Percentiles rank a stretch among this genome's conserved stretches.
phyloP scores from a whole-genome alignment of 2,797 vertebrate genomes.

The Pipistrellus kuhlii region DNA sequence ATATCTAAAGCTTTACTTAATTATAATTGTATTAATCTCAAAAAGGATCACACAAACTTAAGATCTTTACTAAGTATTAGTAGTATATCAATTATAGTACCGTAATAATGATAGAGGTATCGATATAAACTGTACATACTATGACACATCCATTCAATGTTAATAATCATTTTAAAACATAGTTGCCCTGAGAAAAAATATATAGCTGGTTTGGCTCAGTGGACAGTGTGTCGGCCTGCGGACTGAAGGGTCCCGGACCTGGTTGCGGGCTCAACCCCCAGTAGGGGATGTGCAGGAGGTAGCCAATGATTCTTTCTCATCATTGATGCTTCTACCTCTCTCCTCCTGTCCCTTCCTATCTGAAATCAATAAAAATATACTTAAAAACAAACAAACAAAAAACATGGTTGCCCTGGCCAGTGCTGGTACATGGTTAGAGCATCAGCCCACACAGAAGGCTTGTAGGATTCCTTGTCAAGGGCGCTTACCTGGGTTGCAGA shows the following conservation, averaged over 20 bases:
- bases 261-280: too few relatives aligned
- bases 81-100: background rate
- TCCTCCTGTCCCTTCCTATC: background rate
- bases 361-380: background rate
- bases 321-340: too few relatives aligned
- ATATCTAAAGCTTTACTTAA: background rate
- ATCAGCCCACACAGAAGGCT: background rate
- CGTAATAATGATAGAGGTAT: background rate
- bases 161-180: background rate
- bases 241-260: too few relatives aligned
- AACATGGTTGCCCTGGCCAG: background rate
- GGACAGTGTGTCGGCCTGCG: too few relatives aligned
- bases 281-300: too few relatives aligned
- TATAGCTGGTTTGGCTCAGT: background rate
- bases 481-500: background rate
- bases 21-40: background rate
- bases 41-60: background rate
- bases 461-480: background rate
- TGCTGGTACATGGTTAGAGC: background rate
- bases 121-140: constrained; percentile 39
- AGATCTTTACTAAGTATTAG: background rate
- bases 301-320: too few relatives aligned
- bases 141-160: background rate
- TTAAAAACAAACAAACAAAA: too few relatives aligned
- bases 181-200: background rate